Evolutionary conservation across 1,140 invertebrate genomes (phyloP).

Genomic region (Lucilia cuprina): DNA sequence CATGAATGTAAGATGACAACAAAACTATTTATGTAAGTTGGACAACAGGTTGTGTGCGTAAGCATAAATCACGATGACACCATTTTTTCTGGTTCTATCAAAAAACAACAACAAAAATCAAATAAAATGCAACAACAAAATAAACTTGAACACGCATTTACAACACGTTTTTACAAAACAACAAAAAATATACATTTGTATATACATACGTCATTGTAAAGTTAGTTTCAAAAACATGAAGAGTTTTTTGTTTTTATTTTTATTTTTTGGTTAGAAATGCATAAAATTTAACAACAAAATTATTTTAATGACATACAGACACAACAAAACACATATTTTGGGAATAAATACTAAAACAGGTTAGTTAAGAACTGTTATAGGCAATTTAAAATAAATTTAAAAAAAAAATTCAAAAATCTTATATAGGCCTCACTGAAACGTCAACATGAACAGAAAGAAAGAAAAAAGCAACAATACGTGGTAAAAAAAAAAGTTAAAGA

Average conservation of each 20-base stretch:
- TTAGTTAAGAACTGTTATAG: constrained; percentile 19
- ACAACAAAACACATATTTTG: neutral
- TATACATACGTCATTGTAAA: neutral
- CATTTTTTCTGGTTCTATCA: constrained; percentile 15
- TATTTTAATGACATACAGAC: neutral
- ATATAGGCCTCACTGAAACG: constrained; percentile 1
- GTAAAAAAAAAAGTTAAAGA: neutral
- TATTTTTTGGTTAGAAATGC: constrained; percentile 20
- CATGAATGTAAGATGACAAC: no score
- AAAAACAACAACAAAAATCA: constrained; percentile 10
- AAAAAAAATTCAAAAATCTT: neutral
- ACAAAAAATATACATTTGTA: no score
- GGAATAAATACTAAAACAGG: neutral
- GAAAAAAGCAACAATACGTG: neutral
- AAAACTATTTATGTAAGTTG: neutral
- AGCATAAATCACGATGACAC: constrained; percentile 33
- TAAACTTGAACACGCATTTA: neutral
- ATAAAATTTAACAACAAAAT: constrained; percentile 21
- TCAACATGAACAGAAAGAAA: neutral
- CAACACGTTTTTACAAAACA: constrained; percentile 5
- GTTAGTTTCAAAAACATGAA: neutral
- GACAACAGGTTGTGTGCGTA: constrained; percentile 27
- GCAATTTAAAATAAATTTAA: neutral
- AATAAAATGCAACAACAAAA: neutral
- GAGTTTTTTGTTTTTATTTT: neutral